Evolutionary conservation across 2,113 vertebrate species (phyloP), one percentile per base, ranked within the genome.

Genomic region (Guaruba guarouba): DNA sequence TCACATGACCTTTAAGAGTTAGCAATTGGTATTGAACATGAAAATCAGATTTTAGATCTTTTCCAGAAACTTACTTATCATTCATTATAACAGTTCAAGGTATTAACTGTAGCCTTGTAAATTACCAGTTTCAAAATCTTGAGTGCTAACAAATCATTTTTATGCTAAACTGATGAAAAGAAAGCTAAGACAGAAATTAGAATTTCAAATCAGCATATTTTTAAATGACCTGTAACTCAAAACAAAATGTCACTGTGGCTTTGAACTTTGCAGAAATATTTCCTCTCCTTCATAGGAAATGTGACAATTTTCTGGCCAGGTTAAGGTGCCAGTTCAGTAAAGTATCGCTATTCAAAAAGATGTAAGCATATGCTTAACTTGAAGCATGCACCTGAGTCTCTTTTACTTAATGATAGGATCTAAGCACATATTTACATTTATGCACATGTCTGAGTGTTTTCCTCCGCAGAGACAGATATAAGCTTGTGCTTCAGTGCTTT

Each of bases 351-450:
- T 90, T 94, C 66, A 69, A 41, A 91, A 64, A 48, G 33, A 62
- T 82, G 86, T 71, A 95, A 96, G 89, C 91, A 82, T 96, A 94
- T 93, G 88, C 88, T 96, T 86, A 95, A 82, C 90, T 90, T 86
- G 82, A 95, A 96, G 80, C 80, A 81, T 73, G 80, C 91, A 96
- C 93, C 96, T 88, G 86, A 96, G 90, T 96, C 76, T 93, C 86
- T 96, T 90, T 88, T 88, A 86, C 90, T 93, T 96, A 96, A 96
- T 96, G 93, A 96, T 88, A 96, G 92, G 91, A 96, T 97, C 94
- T 95, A 95, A 92, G 94, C 94, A 96, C 91, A 97, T 95, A 97
- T 95, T 96, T 97, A 96, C 95, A 92, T 94, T 96, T 94, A 96
- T 90, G 93, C 85, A 93, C 88, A 88, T 87, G 90, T 94, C 88